Evolutionary conservation across 1,140 invertebrate genomes (phyloP), one percentile per base, ranked within the genome.

Genomic region (Trichonephila clavata): DNA sequence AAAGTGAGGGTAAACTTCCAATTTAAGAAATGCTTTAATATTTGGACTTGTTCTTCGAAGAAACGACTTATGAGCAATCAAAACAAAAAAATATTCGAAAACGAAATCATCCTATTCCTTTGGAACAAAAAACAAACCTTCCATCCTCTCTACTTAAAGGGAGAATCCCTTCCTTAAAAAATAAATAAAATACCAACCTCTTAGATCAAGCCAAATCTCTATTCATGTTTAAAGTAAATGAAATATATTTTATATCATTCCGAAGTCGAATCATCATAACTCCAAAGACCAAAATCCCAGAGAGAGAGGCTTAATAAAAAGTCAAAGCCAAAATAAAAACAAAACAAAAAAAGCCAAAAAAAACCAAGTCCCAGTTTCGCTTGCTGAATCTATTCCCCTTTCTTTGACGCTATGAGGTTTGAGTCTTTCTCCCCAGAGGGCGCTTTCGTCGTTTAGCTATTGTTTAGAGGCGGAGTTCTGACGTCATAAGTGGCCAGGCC

Each of bases 381-480:
- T 84, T 84, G 32, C 50, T 21, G 50, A 83, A 83, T 83, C 80
- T 83, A n/a, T 50, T n/a, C 80, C 8, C 83, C 24, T 57, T 84
- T 84, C 83, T 57, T 60, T 60, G 57, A 59, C 83, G 57, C 13
- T n/a, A 27, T 24, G 57, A 86, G 60, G 83, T 93, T 93, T 32
- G 92, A 59, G 18, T 43, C 68, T 24, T 27, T 27, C 16, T 87
- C 92, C 83, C 83, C 32, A 57, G 92, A 93, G 92, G 92, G 92
- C 92, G 86, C 84, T 80, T 61, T 39, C 20, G 65, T 87, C 65
- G 24, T 63, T 88, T 87, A 87, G 21, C 84, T 50, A 87, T 87
- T 93, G 86, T 93, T 93, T 93, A 60, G 50, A 65, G 92, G 92
- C 92, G 92, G 77, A 68, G 92, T 20, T 50, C 43, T 93, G 92